Evolutionary conservation across 1,140 invertebrate genomes (phyloP).

Genomic region (Nylanderia fulva): DNA sequence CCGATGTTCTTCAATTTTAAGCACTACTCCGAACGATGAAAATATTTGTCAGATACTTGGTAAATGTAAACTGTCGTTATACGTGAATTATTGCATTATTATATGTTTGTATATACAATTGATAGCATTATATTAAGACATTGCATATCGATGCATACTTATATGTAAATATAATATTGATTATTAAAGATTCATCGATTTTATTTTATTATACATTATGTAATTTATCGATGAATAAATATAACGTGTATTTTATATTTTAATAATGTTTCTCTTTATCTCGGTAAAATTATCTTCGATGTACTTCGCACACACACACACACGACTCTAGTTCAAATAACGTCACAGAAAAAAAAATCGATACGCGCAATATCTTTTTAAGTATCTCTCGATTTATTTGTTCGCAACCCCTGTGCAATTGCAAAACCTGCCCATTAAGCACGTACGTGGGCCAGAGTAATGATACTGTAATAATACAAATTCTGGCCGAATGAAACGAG

Average conservation of each 20-base stretch:
- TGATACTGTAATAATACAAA: slow-evolving; percentile 70
- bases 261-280: background rate
- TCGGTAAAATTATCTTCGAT: background rate
- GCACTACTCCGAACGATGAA: background rate
- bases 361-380: slow-evolving; percentile 31
- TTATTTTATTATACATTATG: background rate
- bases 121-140: background rate
- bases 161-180: too few relatives aligned
- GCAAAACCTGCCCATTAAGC: slow-evolving; percentile 32
- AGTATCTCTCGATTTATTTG: slow-evolving; percentile 40
- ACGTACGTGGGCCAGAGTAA: slow-evolving; percentile 34
- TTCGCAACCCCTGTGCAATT: slow-evolving; percentile 26
- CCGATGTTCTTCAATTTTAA: background rate
- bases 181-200: too few relatives aligned
- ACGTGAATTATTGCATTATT: background rate
- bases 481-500: slow-evolving; percentile 62
- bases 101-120: background rate
- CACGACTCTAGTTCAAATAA: background rate
- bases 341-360: background rate
- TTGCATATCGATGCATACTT: background rate
- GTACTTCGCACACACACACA: too few relatives aligned
- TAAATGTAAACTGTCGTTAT: background rate
- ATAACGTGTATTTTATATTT: background rate
- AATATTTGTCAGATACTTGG: slow-evolving; percentile 14
- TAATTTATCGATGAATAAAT: slow-evolving; percentile 4